Evolutionary conservation across 2,113 vertebrate genomes (phyloP), one percentile per base, ranked within the genome.

Genomic region (Scopus umbretta): DNA sequence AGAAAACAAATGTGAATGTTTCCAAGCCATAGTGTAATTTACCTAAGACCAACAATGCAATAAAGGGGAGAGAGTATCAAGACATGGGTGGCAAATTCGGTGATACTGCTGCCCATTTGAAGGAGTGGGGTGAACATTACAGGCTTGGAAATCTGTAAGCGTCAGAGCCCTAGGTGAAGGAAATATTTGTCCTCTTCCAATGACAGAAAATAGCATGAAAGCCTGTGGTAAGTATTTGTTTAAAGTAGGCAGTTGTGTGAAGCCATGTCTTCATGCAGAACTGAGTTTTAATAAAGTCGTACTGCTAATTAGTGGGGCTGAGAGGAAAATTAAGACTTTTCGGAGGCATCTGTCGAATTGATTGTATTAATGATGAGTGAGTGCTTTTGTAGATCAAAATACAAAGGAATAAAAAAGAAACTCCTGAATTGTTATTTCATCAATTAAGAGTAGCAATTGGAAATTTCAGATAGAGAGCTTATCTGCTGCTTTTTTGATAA

Each of bases 341-440:
- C 78, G 82, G 40, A 72, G 94, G 52, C 36, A 66, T 93, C 74
- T 94, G 79, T 94, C 90, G 92, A 88, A 88, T 43, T 68, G 36
- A 72, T 92, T 86, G 47, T 87, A 40, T 96, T 92, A 67, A 40
- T 16, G 38, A 62, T 49, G n/a, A 49, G 27, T 36, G 22, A 92
- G n/a, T 83, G 42, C 38, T 84, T 92, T 71, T 52, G 65, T 45
- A 75, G 53, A 66, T 76, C 29, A 62, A 95, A 95, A 90, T 80
- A 80, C 11, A 91, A 85, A 82, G 36, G 61, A 92, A 55, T 38
- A 74, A n/a, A 83, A 80, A 90, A 85, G 4, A 26, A 34, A 15
- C 2, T 53, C 2, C 49, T 17, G 17, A 83, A 67, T 81, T 81
- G 13, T 86, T 86, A 47, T 58, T 95, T 89, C 16, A 19, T 91